Base-by-base conservation (phyloP, 2,113 vertebrate species). In the Trochalopteron elliotii region DNA sequence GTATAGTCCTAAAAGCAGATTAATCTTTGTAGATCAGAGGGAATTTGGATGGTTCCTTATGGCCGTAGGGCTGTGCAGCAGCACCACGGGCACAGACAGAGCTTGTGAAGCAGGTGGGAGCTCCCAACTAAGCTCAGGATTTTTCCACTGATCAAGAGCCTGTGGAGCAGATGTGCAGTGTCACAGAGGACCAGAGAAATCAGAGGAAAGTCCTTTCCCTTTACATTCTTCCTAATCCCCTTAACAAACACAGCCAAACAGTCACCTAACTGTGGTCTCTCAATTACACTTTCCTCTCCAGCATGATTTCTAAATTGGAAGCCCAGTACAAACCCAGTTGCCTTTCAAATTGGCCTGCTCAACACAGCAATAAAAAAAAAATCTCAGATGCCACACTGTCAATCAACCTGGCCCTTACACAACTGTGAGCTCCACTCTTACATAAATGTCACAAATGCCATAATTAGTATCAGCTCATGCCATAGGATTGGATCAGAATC, bases 401-500 rank as follows among this genome's bases (percentile, higher is more conserved):
- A 69, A 47, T 87, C 84, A 69, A 25, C 33, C 39, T 57, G 65
- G 53, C 23, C 77, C 49, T 87, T 78, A 82, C 39, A 83, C 53
- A 86, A 25, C 72, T 45, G 10, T 31, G 57, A 92, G 67, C 50
- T 60, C 59, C 45, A 15, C 68, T 69, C 64, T 69, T 89, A 45
- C 10, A 50, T 80, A 63, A 81, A 92, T 78, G 89, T 78, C 86
- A 74, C 90, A 64, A 84, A 89, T n/a, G 20, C 49, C 39, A 55
- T 83, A 67, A 96, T 96, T 94, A 96, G 59, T 61, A 94, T 78
- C 57, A 80, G 71, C 44, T 75, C 35, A 93, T 65, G 87, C 59
- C 47, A 81, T 31, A 82, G 53, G 74, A 94, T 63, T 84, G 76
- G 69, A 44, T 97, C 89, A 60, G 94, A 93, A 96, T 63, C 52